A percentile compares a stretch with the other conserved stretches of the same genome.
phyloP scores from a whole-genome alignment of 2,113 vertebrate species.

The zebrafish (Danio rerio) region DNA sequence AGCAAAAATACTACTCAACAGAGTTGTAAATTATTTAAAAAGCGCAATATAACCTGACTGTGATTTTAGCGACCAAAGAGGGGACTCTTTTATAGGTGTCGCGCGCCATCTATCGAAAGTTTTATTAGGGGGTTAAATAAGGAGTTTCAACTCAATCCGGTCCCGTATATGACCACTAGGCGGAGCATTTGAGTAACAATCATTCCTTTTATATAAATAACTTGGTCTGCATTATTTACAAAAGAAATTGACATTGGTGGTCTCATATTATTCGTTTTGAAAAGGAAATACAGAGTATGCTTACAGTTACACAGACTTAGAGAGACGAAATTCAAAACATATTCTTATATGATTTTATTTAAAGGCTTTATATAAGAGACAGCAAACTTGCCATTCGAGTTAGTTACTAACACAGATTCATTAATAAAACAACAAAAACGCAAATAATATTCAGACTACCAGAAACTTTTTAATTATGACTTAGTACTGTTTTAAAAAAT shows the following conservation, averaged over 20 bases:
- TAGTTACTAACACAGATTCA: background rate
- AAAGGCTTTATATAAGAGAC: background rate
- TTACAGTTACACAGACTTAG: too few relatives aligned
- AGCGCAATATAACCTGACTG: too few relatives aligned
- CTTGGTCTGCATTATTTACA: background rate
- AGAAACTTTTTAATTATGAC: background rate
- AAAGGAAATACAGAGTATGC: background rate
- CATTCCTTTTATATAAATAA: background rate
- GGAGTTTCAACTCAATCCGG: background rate
- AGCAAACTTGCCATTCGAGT: background rate
- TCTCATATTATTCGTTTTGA: background rate
- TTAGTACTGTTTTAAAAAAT: background rate
- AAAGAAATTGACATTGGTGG: background rate
- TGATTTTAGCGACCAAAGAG: background rate
- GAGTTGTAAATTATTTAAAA: too few relatives aligned
- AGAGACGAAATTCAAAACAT: too few relatives aligned
- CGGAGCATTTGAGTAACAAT: conserved; percentile 52
- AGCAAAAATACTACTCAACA: background rate
- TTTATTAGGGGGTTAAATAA: background rate
- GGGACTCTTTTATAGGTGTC: conserved; percentile 48
- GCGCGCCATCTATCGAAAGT: conserved; percentile 66
- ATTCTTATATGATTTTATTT: too few relatives aligned
- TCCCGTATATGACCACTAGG: conserved; percentile 62
- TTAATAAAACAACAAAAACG: background rate
- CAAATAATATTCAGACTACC: background rate